Percentiles rank a stretch among this genome's conserved stretches.
Conservation (phyloP, 2,888 invertebrate species). For the Galerucella nymphaeae region DNA sequence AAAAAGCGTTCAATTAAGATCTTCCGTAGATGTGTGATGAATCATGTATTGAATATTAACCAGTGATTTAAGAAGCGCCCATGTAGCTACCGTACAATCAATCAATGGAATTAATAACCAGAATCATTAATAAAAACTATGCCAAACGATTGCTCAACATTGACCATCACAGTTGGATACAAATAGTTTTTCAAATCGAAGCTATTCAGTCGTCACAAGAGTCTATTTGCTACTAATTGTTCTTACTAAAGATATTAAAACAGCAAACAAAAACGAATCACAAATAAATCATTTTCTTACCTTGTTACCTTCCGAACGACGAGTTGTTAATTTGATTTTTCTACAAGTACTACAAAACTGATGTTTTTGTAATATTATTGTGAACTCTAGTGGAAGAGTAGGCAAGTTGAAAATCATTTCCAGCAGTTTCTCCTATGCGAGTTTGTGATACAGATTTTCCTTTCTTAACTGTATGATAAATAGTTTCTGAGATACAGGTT, state of each 20-base stretch:
- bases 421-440: too few species aligned
- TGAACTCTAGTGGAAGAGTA: too few species aligned
- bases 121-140: constrained; percentile 12
- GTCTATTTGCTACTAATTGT: neutral
- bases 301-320: too few species aligned
- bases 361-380: neutral
- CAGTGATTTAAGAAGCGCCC: neutral
- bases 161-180: constrained; percentile 1
- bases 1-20: neutral
- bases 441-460: too few species aligned
- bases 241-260: neutral
- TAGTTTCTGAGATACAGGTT: too few species aligned
- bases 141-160: neutral
- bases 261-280: too few species aligned
- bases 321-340: too few species aligned
- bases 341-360: too few species aligned
- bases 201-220: neutral
- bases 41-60: neutral
- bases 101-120: constrained; percentile 14
- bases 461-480: too few species aligned
- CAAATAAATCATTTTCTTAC: too few species aligned
- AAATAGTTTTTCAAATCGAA: neutral
- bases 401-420: too few species aligned
- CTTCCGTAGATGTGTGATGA: neutral
- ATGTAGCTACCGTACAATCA: constrained; percentile 9